phyloP scores from a whole-genome alignment of 2,113 vertebrate genomes.

The Physeter macrocephalus region DNA sequence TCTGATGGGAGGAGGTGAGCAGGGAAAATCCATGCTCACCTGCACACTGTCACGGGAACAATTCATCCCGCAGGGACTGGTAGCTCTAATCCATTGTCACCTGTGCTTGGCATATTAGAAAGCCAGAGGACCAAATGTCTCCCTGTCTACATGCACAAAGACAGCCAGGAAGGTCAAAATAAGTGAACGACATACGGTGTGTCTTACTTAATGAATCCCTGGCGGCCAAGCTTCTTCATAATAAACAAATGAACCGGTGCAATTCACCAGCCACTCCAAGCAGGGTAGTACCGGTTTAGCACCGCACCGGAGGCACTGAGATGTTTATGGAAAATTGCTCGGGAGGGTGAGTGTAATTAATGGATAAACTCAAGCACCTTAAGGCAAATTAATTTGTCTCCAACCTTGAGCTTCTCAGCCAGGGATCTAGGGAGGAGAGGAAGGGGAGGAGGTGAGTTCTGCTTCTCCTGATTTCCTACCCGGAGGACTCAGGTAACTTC shows the following conservation, averaged over 20 bases:
- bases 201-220: not conserved
- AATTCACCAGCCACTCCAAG: not conserved
- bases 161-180: not conserved
- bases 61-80: not conserved
- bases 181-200: accelerated
- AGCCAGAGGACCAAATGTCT: not conserved
- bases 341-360: not conserved
- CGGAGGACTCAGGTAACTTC: not conserved
- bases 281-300: accelerated
- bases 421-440: not conserved
- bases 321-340: not conserved
- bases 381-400: not conserved
- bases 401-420: not conserved
- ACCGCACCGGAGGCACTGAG: accelerated
- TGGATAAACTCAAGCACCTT: not conserved
- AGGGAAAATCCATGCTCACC: not conserved
- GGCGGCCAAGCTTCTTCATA: not conserved
- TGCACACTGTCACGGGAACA: not conserved
- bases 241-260: not conserved
- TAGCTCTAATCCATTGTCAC: not conserved
- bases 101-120: accelerated
- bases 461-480: accelerated
- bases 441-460: not conserved
- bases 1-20: not conserved
- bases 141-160: not conserved